phyloP scores from a whole-genome alignment of 2,888 invertebrate genomes.

The Macropis europaea region DNA sequence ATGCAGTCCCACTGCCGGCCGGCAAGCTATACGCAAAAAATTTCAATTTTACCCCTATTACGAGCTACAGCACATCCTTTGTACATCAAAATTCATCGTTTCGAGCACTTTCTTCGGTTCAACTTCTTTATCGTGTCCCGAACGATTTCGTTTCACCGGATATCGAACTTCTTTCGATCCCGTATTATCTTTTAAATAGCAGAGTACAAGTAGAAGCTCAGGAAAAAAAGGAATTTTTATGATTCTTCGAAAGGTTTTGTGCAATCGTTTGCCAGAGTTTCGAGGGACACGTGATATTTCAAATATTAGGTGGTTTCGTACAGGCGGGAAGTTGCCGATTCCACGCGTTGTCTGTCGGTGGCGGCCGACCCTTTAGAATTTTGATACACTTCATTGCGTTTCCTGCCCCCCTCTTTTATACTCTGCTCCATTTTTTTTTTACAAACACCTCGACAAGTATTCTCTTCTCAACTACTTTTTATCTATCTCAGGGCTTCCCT shows the following conservation, averaged over 20 bases:
- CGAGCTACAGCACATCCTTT: background rate
- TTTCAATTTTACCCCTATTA: background rate
- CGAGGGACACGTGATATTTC: background rate
- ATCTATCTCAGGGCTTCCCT: background rate
- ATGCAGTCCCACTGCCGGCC: slow-evolving; percentile 67
- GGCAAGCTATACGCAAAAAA: slow-evolving; percentile 51
- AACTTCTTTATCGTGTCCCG: background rate
- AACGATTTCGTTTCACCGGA: background rate
- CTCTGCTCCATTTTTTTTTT: slow-evolving; percentile 1
- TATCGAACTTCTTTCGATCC: background rate
- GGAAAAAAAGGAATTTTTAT: background rate
- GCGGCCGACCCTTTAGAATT: background rate
- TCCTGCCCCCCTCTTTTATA: background rate
- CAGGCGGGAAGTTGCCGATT: slow-evolving; percentile 45
- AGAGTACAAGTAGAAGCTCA: background rate
- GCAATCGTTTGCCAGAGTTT: background rate
- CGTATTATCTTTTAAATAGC: background rate
- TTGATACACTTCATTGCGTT: background rate
- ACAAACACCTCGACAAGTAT: background rate
- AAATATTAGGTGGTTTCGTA: background rate
- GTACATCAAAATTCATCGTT: background rate
- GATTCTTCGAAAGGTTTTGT: too few species aligned
- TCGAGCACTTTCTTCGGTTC: background rate
- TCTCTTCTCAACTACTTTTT: background rate
- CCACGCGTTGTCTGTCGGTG: background rate